phyloP scores from a whole-genome alignment of 2,797 vertebrate genomes.

The Dermochelys coriacea region DNA sequence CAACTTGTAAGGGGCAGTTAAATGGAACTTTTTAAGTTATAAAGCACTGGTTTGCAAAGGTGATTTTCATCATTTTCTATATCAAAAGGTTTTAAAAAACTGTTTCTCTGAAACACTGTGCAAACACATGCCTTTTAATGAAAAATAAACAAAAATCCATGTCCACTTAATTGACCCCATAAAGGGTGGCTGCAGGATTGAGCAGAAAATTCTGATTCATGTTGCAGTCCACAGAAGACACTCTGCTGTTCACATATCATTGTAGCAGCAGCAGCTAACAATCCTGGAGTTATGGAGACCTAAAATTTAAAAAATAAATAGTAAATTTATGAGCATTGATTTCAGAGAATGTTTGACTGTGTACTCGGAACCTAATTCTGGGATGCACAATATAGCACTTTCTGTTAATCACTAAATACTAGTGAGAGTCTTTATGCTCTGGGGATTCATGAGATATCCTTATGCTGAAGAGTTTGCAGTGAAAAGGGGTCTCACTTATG shows the following conservation, averaged over 20 bases:
- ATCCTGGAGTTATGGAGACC: not conserved
- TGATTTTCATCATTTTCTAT: not conserved
- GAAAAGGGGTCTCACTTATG: not conserved
- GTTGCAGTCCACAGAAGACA: not conserved
- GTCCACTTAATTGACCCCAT: not conserved
- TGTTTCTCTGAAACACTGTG: not conserved
- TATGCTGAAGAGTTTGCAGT: not conserved
- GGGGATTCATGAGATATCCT: not conserved
- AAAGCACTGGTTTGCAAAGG: not conserved
- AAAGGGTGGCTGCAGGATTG: not conserved
- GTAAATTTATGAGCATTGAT: not conserved
- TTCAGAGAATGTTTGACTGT: not conserved
- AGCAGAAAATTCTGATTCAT: not conserved
- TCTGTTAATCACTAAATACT: not conserved
- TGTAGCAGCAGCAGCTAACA: not conserved
- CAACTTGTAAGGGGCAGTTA: not conserved
- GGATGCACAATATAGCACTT: not conserved
- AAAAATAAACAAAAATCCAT: not conserved
- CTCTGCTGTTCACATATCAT: not conserved
- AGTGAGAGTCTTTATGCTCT: not conserved
- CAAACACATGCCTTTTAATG: not conserved
- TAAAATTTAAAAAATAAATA: not conserved
- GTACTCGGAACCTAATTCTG: not conserved
- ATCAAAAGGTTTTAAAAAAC: not conserved
- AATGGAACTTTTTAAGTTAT: not conserved